Conservation (phyloP, 2,797 vertebrate genomes). For the Anguilla pacifica region DNA sequence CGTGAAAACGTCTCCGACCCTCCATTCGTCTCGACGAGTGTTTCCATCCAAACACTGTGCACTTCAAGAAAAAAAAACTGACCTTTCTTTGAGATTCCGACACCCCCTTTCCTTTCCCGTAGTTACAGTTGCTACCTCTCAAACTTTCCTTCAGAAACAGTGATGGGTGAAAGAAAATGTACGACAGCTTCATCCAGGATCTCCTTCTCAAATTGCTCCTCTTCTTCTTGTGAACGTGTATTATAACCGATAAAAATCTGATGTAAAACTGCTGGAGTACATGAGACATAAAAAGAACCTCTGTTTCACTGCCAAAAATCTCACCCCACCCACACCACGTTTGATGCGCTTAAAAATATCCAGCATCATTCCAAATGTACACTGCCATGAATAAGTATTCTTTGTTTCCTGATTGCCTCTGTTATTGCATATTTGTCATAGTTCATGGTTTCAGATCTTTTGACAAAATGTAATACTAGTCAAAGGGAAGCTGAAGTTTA, state of each 20-base stretch:
- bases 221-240: not conserved
- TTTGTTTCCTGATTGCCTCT: too few species aligned
- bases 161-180: not conserved
- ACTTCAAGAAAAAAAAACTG: not conserved
- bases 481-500: too few species aligned
- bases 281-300: not conserved
- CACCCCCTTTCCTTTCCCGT: not conserved
- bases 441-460: too few species aligned
- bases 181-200: not conserved
- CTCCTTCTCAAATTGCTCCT: not conserved
- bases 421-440: too few species aligned
- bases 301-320: not conserved
- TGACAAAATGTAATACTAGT: too few species aligned
- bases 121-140: not conserved
- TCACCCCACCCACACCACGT: not conserved
- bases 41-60: not conserved
- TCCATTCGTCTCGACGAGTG: not conserved
- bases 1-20: conserved; percentile 3
- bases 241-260: not conserved
- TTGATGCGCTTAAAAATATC: not conserved
- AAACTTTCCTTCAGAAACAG: not conserved
- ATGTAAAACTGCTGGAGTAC: not conserved
- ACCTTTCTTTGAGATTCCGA: not conserved
- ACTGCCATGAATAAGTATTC: too few species aligned
- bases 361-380: not conserved